A percentile compares a stretch with the other conserved stretches of the same genome.
phyloP scores from a whole-genome alignment of 1,140 invertebrate genomes.

The Aradophagus sp. region DNA sequence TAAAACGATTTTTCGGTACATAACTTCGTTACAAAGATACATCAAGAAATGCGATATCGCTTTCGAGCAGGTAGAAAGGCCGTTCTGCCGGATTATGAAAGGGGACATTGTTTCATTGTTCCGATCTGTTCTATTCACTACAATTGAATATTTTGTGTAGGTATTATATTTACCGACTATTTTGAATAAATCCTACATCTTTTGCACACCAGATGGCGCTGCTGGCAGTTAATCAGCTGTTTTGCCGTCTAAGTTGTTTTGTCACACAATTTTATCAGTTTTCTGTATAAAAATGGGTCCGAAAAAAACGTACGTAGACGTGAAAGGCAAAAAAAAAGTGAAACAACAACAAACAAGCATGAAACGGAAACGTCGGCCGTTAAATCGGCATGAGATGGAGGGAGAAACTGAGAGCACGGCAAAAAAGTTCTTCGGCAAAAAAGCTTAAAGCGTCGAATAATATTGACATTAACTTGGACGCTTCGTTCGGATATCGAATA shows the following conservation, averaged over 20 bases:
- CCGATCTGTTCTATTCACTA: conserved; percentile 8
- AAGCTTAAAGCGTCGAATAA: too few species aligned
- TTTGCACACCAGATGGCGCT: conserved; percentile 4
- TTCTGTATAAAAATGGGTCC: not conserved
- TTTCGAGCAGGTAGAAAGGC: conserved; percentile 18
- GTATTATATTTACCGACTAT: conserved; percentile 7
- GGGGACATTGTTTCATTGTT: conserved; percentile 17
- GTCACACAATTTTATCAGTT: not conserved
- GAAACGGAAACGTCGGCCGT: too few species aligned
- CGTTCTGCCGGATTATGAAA: conserved; percentile 10
- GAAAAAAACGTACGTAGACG: too few species aligned
- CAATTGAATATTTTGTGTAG: conserved; percentile 17
- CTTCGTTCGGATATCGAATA: too few species aligned
- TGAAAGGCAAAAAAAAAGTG: too few species aligned
- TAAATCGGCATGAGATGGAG: too few species aligned
- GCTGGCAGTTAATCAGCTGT: not conserved
- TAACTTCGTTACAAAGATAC: not conserved
- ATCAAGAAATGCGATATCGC: conserved; percentile 10
- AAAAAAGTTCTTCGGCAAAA: too few species aligned
- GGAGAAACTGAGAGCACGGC: too few species aligned
- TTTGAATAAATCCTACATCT: conserved; percentile 1
- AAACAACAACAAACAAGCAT: too few species aligned
- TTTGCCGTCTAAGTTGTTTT: not conserved
- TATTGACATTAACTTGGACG: too few species aligned
- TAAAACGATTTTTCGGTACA: too few species aligned